Percentiles rank a stretch among this genome's conserved stretches.
Conservation (phyloP, 2,888 invertebrate genomes). For the Eupithecia centaureata region DNA sequence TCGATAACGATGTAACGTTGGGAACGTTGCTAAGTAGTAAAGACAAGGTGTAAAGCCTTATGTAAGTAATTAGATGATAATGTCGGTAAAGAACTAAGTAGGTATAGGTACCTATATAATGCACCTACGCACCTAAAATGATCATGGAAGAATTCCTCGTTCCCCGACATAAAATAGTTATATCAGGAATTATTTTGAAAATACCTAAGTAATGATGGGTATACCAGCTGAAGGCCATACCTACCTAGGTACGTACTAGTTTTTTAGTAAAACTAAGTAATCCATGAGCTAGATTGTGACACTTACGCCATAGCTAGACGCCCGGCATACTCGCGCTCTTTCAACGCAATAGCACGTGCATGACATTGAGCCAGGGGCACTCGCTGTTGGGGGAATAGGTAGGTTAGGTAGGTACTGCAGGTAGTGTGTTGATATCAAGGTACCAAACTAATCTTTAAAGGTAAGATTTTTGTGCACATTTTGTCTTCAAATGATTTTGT, state of each 20-base stretch:
- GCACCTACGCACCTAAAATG: neutral
- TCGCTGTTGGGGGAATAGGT: slow-evolving; percentile 35
- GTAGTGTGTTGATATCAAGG: neutral
- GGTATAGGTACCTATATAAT: neutral
- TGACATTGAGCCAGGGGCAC: slow-evolving; percentile 63
- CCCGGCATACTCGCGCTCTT: slow-evolving; percentile 43
- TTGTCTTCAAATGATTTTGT: neutral
- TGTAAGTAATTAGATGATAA: slow-evolving; percentile 17
- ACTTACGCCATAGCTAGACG: slow-evolving; percentile 37
- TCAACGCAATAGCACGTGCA: slow-evolving; percentile 60
- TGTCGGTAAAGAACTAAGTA: neutral
- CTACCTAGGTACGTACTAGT: neutral
- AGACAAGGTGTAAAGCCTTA: slow-evolving; percentile 14
- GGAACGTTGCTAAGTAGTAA: slow-evolving; percentile 36
- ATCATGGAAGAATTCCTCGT: neutral
- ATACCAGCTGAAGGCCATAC: neutral
- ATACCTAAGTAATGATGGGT: slow-evolving; percentile 26
- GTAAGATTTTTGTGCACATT: neutral
- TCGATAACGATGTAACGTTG: slow-evolving; percentile 64
- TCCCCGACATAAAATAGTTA: neutral
- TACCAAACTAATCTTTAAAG: neutral
- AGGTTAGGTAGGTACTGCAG: neutral
- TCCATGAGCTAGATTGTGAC: slow-evolving; percentile 47
- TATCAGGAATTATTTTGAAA: neutral
- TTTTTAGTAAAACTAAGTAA: slow-evolving; percentile 3